Evolutionary conservation across 2,797 vertebrate genomes (phyloP), one percentile per base, ranked within the genome.

Genomic region (Pterois miles): DNA sequence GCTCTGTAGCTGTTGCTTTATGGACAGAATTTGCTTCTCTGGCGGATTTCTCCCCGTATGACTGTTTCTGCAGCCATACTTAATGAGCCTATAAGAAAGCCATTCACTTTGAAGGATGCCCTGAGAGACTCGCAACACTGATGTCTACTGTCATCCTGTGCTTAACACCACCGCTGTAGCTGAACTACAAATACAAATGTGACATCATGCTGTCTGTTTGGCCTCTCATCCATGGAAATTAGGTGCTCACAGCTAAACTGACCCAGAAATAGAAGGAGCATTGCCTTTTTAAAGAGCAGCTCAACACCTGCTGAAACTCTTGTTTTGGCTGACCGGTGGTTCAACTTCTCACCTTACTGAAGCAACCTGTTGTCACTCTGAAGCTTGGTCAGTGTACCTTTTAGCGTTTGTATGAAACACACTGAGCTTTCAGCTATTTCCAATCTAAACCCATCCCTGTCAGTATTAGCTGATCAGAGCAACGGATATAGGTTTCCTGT

Each of bases 1-100:
- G 78, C 76, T 81, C 63, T 43, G 73, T 14, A 50, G 65, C 74
- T 62, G 56, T 12, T 52, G 81, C 64, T 78, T 83, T 69, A 68
- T 22, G 63, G 62, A 36, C 34, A 68, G 69, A 74, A 75, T 86
- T 69, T 12, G 64, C 67, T 65, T 77, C 76, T 23, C 54, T 27
- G 75, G 65, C 66, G 65, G 62, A 64, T 74, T 38, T 54, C 65
- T 81, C 65, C 77, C 67, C 25, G 25, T 36, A 14, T 5, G 80
- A 79, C 33, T 50, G 68, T 86, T 72, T 64, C 65, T 52, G 53
- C 43, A 69, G 76, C 54, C 73, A 27, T 69, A 70, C 58, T 70
- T 22, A 58, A 69, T 40, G 20, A 76, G 70, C 25, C 74, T 10
- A 48, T 8, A 56, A 63, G 3, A 58, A 70, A 64, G 33, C 48